Percentiles rank a stretch among this genome's conserved stretches.
Conservation (phyloP, 1,140 invertebrate genomes). For the Tachypleus tridentatus region DNA sequence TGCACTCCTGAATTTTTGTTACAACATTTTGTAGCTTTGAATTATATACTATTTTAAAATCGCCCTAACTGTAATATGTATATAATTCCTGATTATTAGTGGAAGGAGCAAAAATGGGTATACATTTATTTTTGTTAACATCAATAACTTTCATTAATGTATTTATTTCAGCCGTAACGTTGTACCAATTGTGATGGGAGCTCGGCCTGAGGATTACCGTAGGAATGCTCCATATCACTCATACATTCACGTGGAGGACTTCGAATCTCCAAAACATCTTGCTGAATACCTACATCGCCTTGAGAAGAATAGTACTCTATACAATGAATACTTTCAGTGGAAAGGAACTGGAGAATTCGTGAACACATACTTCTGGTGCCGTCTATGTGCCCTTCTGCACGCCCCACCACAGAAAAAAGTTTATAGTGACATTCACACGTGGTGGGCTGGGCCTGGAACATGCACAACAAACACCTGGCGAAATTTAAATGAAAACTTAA, state of each 20-base stretch:
- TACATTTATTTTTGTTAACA: too few species aligned
- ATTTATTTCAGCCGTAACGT: constrained; percentile 58
- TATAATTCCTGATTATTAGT: too few species aligned
- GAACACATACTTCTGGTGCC: constrained; percentile 90
- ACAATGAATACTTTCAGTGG: constrained; percentile 85
- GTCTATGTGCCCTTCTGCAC: constrained; percentile 80
- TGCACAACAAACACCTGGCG: constrained; percentile 15
- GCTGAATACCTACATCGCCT: constrained; percentile 72
- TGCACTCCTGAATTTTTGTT: too few species aligned
- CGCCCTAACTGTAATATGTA: too few species aligned
- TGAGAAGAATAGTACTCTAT: constrained; percentile 70
- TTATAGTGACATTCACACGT: constrained; percentile 40
- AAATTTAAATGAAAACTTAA: too few species aligned
- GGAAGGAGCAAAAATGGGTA: too few species aligned
- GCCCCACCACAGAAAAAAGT: constrained; percentile 42
- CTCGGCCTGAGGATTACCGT: constrained; percentile 75
- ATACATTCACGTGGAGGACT: constrained; percentile 89
- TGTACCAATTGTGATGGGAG: constrained; percentile 91
- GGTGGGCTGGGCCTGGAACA: constrained; percentile 26
- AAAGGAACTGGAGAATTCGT: constrained; percentile 87
- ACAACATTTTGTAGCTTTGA: too few species aligned
- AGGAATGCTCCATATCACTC: constrained; percentile 73
- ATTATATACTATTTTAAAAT: too few species aligned
- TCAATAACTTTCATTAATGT: too few species aligned
- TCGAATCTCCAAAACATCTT: constrained; percentile 65